Conservation (phyloP, 1,140 invertebrate species). For the Drosophila obscura region DNA sequence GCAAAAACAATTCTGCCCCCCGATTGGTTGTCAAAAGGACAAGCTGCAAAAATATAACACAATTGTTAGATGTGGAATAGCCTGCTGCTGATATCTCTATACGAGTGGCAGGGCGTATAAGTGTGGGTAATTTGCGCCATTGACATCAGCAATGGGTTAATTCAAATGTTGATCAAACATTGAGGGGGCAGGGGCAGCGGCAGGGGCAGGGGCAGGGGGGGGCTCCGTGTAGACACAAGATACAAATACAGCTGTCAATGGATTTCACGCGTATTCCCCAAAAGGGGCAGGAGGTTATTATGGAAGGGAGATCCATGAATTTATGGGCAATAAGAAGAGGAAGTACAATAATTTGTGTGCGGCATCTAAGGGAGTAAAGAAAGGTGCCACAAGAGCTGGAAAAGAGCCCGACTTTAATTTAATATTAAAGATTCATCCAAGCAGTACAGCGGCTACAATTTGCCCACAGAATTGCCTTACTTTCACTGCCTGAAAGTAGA, state of each 20-base stretch:
- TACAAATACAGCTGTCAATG: constrained; percentile 61
- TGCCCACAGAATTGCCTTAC: no score
- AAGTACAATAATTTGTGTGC: background rate
- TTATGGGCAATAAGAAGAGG: no score
- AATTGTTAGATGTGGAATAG: constrained; percentile 47
- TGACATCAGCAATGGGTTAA: constrained; percentile 48
- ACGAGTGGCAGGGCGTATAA: background rate
- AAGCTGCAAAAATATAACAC: constrained; percentile 66
- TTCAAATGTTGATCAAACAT: constrained; percentile 46
- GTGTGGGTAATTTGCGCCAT: constrained; percentile 38
- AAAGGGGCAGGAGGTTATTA: background rate
- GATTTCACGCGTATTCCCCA: constrained; percentile 16
- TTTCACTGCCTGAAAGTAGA: no score
- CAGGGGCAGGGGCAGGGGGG: constrained; percentile 1
- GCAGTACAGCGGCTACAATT: no score
- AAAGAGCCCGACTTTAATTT: no score
- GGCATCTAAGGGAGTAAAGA: background rate
- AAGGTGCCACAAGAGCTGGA: no score
- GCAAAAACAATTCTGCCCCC: constrained; percentile 49
- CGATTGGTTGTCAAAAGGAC: constrained; percentile 46
- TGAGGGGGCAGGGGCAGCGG: constrained; percentile 31
- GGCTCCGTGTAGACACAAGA: constrained; percentile 6
- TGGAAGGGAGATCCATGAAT: background rate
- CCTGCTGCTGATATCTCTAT: constrained; percentile 24
- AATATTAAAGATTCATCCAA: no score